These are phyloP conservation scores for Stegophylla sp. DNA, from an alignment of 2,888 invertebrate species.

Conservation along the genomic window DNA sequence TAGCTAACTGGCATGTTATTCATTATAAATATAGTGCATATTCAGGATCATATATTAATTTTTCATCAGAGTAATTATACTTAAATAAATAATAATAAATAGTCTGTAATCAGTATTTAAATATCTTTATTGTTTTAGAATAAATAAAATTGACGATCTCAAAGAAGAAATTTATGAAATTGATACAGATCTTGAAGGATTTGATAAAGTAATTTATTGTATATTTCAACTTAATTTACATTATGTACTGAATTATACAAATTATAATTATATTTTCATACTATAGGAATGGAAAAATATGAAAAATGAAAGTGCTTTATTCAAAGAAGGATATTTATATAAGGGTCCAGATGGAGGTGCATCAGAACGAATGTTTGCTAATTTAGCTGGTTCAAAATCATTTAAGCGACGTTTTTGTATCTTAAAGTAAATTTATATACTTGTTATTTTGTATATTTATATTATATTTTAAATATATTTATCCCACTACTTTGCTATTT, in stretches of 20 bases:
- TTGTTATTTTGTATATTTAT: neutral
- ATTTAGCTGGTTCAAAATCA: slow-evolving; percentile 86
- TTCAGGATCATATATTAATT: slow-evolving; percentile 83
- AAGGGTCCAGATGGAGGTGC: slow-evolving; percentile 79
- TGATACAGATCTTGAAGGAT: slow-evolving; percentile 83
- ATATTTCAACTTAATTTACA: too few relatives aligned
- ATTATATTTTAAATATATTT: neutral
- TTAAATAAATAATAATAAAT: slow-evolving; percentile 57
- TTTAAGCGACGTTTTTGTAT: slow-evolving; percentile 90
- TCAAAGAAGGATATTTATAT: slow-evolving; percentile 88
- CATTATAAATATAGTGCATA: slow-evolving; percentile 91
- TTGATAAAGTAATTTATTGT: slow-evolving; percentile 70
- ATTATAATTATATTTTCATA: neutral
- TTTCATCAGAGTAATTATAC: slow-evolving; percentile 68
- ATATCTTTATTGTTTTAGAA: slow-evolving; percentile 62
- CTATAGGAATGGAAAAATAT: slow-evolving; percentile 64
- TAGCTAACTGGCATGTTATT: slow-evolving; percentile 86
- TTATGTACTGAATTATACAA: slow-evolving; percentile 16
- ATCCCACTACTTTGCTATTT: too few relatives aligned
- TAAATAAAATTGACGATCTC: slow-evolving; percentile 69
- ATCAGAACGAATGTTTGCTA: slow-evolving; percentile 87
- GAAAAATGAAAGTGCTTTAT: slow-evolving; percentile 73
- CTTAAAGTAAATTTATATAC: slow-evolving; percentile 67
- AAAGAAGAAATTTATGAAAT: slow-evolving; percentile 88
- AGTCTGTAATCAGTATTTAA: neutral